Conservation (phyloP, 2,888 invertebrate species). For the Thelaira solivaga region DNA sequence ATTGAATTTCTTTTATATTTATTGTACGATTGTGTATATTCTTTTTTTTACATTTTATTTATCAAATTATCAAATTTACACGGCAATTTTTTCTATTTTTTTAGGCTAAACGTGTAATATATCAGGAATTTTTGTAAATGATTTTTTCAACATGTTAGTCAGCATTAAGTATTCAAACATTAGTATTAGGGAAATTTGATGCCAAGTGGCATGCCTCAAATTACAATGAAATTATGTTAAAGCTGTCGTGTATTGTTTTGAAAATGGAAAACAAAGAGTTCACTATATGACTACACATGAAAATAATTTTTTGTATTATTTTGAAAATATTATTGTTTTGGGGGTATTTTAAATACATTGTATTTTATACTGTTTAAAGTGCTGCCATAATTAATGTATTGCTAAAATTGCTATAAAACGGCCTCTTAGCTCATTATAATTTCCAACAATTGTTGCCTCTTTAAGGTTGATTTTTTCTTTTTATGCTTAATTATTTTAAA, state of each 20-base stretch:
- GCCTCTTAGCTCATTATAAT: too few species aligned
- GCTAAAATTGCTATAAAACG: too few species aligned
- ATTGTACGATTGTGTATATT: too few species aligned
- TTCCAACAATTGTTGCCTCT: too few species aligned
- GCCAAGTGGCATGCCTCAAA: conserved; percentile 47
- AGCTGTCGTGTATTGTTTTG: not conserved
- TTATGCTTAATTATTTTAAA: too few species aligned
- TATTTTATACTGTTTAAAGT: too few species aligned
- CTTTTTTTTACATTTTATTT: conserved; percentile 24
- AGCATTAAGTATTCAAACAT: conserved; percentile 16
- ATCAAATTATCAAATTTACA: conserved; percentile 60
- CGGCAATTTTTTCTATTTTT: conserved; percentile 26
- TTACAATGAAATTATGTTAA: conserved; percentile 42
- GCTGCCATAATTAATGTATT: too few species aligned
- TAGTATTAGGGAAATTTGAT: conserved; percentile 24
- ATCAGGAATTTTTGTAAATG: conserved; percentile 34
- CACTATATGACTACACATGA: not conserved
- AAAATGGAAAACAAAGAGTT: conserved; percentile 7
- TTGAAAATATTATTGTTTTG: too few species aligned
- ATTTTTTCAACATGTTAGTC: conserved; percentile 11
- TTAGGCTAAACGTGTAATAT: conserved; percentile 45
- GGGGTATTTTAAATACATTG: too few species aligned
- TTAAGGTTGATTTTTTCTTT: too few species aligned
- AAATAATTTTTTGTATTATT: conserved; percentile 11
- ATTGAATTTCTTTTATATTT: conserved; percentile 63